Conservation (phyloP, 2,888 invertebrate genomes). For the Yponomeuta plumbellus region DNA sequence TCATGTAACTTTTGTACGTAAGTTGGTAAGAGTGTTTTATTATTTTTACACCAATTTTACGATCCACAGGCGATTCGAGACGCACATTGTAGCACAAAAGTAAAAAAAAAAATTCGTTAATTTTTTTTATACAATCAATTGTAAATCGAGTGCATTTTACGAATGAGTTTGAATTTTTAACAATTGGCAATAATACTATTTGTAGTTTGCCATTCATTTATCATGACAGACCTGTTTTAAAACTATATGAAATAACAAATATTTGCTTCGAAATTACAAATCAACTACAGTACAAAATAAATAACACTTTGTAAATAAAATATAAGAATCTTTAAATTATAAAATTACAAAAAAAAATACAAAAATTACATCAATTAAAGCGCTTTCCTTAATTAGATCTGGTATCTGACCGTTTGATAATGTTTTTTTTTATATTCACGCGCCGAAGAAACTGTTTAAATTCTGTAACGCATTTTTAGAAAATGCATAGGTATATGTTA, state of each 20-base stretch:
- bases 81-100: conserved; percentile 23
- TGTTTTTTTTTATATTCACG: too few species aligned
- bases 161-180: too few species aligned
- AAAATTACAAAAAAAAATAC: conserved; percentile 1
- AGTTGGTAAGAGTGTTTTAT: conserved; percentile 49
- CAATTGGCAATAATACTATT: too few species aligned
- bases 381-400: not conserved
- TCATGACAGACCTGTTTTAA: too few species aligned
- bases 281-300: conserved; percentile 5
- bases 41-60: conserved; percentile 61
- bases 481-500: too few species aligned
- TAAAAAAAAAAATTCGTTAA: not conserved
- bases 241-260: not conserved
- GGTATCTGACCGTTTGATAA: too few species aligned
- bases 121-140: not conserved
- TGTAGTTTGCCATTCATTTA: too few species aligned
- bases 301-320: not conserved
- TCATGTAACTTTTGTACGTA: conserved; percentile 58
- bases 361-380: not conserved
- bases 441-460: too few species aligned
- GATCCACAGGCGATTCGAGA: conserved; percentile 14
- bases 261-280: not conserved
- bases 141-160: too few species aligned
- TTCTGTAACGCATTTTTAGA: too few species aligned
- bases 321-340: not conserved